Evolutionary conservation across 2,797 vertebrate genomes (phyloP).

Genomic region (Bufotes viridis): DNA sequence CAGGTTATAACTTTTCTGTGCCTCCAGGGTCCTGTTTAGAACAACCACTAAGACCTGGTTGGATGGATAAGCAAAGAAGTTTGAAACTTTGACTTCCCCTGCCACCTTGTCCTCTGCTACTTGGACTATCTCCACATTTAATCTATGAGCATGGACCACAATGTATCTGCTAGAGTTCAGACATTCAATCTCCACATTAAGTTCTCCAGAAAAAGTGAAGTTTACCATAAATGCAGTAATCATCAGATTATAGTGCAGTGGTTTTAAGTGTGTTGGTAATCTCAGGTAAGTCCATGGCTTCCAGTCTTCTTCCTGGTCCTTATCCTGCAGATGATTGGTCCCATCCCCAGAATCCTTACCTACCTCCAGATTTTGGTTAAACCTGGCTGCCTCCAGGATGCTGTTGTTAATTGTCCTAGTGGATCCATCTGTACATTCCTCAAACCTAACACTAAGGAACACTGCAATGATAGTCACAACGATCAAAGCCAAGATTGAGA

Average conservation of each 20-base stretch:
- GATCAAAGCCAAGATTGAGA: constrained; percentile 90
- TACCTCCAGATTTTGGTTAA: constrained; percentile 61
- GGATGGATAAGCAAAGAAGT: constrained; percentile 84
- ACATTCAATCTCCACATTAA: constrained; percentile 91
- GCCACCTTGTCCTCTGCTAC: constrained; percentile 80
- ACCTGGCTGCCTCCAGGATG: constrained; percentile 68
- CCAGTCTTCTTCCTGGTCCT: constrained; percentile 54
- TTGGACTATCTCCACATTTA: constrained; percentile 81
- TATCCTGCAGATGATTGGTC: constrained; percentile 23
- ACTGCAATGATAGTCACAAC: constrained; percentile 88
- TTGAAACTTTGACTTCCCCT: constrained; percentile 84
- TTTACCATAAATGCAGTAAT: constrained; percentile 93
- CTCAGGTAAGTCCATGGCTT: constrained; percentile 85
- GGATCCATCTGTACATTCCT: constrained; percentile 79
- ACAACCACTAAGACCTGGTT: constrained; percentile 91
- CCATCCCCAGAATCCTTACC: constrained; percentile 49
- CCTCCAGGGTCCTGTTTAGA: constrained; percentile 89
- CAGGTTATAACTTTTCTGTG: constrained; percentile 84
- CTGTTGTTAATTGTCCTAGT: constrained; percentile 67
- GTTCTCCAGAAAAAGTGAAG: constrained; percentile 94
- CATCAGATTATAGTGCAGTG: constrained; percentile 91
- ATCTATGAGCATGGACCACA: constrained; percentile 88
- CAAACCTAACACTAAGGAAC: constrained; percentile 86
- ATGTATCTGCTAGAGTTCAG: constrained; percentile 88
- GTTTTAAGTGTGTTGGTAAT: constrained; percentile 82